phyloP scores from a whole-genome alignment of 2,888 invertebrate species.

The Rhagophthalmus giganteus region DNA sequence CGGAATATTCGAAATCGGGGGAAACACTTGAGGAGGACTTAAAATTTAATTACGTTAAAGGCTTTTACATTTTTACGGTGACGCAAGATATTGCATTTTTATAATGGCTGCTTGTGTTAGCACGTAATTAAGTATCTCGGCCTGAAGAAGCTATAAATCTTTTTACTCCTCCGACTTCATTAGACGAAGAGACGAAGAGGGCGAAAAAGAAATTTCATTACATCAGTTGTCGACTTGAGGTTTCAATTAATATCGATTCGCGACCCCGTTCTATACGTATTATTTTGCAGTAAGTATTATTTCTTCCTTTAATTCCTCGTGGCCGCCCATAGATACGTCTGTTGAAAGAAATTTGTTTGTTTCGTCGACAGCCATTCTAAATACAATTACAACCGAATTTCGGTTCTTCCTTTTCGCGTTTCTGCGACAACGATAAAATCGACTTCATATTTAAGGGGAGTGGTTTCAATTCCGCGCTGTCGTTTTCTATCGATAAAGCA shows the following conservation, averaged over 20 bases:
- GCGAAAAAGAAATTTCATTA: slow-evolving; percentile 44
- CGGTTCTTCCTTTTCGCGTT: no score
- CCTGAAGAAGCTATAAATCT: slow-evolving; percentile 41
- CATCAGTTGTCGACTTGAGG: slow-evolving; percentile 42
- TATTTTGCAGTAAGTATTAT: slow-evolving; percentile 33
- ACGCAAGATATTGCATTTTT: slow-evolving; percentile 27
- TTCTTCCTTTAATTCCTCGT: no score
- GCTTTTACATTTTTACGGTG: slow-evolving; percentile 18
- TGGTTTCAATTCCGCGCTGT: no score
- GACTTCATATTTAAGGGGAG: no score
- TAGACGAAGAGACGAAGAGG: slow-evolving; percentile 36
- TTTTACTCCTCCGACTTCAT: slow-evolving; percentile 35
- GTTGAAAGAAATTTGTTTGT: no score
- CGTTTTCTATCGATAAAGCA: no score
- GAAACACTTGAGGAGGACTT: no score
- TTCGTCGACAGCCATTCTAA: no score
- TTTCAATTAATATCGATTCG: slow-evolving; percentile 45
- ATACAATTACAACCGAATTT: no score
- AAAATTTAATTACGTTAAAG: slow-evolving; percentile 38
- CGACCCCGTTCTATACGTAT: slow-evolving; percentile 37
- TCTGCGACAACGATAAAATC: no score
- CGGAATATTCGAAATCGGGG: no score
- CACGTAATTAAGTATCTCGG: slow-evolving; percentile 41
- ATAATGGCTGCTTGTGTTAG: slow-evolving; percentile 29
- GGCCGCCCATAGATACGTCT: no score